Evolutionary conservation across 92 coral and sea anemone genomes (phyloP), one percentile per base, ranked within the genome.

Genomic region (Plumapathes pennacea): DNA sequence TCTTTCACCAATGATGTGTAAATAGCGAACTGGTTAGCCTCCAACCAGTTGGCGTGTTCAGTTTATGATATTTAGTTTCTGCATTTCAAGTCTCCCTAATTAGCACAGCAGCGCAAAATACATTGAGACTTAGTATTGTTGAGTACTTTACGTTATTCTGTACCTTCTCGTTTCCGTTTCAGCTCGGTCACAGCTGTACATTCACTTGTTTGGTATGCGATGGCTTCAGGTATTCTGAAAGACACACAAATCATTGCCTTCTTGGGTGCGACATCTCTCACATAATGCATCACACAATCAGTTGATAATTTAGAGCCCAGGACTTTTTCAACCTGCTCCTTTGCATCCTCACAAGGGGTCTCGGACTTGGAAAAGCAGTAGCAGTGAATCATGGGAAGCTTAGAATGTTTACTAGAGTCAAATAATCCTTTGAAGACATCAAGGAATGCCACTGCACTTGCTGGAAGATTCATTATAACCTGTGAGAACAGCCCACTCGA

Each of bases 181-280:
- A n/a, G n/a, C n/a, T n/a, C n/a, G n/a, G n/a, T n/a, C n/a, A n/a
- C n/a, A n/a, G n/a, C n/a, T n/a, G n/a, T n/a, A n/a, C n/a, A n/a
- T n/a, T n/a, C n/a, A n/a, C n/a, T n/a, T n/a, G n/a, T n/a, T n/a
- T n/a, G n/a, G n/a, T n/a, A 80, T 13, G 88, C 94, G 27, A 81
- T 83, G 27, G 58, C 42, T 15, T 46, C 57, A 24, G 98, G 96
- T 47, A 92, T 59, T 33, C 50, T 64, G 41, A 92, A 92, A 18
- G 98, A 88, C 34, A 88, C 89, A 69, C 98, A 92, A 64, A 92
- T 64, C 98, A 92, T 92, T 38, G 70, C 87, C 63, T 92, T 92
- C 65, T 88, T 82, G 5, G 98, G 98, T 28, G 98, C 96, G n/a
- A 92, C 98, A 61, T 88, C 85, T 24, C 98, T 77, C 0, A 92